Conservation (phyloP, 64 coral and sea anemone genomes). For the Pocillopora verrucosa region DNA sequence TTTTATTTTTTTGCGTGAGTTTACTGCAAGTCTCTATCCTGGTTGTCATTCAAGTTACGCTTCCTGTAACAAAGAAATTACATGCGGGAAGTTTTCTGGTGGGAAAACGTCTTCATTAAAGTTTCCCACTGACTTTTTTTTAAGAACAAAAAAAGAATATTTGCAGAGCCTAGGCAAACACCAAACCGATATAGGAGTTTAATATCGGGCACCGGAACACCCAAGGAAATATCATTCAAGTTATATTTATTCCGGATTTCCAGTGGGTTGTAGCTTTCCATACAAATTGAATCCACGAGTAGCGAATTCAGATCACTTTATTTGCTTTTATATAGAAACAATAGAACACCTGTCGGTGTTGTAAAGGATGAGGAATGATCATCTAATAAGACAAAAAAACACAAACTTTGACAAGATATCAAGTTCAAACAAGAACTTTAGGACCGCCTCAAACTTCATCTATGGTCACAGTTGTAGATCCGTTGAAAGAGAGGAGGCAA, state of each 20-base stretch:
- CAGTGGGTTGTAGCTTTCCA: neutral
- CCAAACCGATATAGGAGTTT: slow-evolving; percentile 26
- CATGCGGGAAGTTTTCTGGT: neutral
- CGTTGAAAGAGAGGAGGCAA: neutral
- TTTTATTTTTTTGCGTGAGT: neutral
- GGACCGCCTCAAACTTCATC: neutral
- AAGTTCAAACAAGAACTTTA: neutral
- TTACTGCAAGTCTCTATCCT: neutral
- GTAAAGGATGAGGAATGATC: neutral
- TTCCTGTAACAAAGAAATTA: neutral
- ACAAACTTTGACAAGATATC: neutral
- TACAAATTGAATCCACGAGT: slow-evolving; percentile 9
- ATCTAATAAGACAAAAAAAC: neutral
- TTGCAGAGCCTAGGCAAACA: slow-evolving; percentile 15
- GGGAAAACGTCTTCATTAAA: neutral
- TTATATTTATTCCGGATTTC: slow-evolving; percentile 42
- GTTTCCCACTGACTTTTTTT: neutral
- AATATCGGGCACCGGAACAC: slow-evolving; percentile 18
- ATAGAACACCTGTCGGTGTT: slow-evolving; percentile 25
- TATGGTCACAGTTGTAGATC: neutral
- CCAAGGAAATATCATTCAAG: slow-evolving; percentile 18
- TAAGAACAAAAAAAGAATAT: slow-evolving; percentile 5
- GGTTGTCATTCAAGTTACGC: too few species aligned
- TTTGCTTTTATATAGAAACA: slow-evolving; percentile 17
- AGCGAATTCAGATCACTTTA: neutral